phyloP scores from a whole-genome alignment of 2,797 vertebrate genomes.

The Heterohyrax brucei region DNA sequence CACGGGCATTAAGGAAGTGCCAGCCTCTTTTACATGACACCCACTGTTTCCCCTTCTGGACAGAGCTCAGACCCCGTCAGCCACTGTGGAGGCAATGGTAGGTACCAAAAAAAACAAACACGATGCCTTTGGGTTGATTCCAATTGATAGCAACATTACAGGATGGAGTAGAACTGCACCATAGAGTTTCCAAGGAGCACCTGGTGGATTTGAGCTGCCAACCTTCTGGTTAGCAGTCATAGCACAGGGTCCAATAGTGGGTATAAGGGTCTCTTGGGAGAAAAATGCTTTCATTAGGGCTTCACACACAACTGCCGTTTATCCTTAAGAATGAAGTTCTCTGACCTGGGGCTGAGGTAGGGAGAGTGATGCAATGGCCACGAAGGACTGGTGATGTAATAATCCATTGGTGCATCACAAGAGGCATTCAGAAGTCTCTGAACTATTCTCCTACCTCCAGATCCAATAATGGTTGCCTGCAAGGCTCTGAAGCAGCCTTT shows the following conservation, averaged over 20 bases:
- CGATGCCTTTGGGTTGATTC: no score
- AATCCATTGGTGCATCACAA: conserved; percentile 77
- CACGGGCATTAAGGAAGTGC: background rate
- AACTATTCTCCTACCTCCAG: background rate
- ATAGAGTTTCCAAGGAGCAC: no score
- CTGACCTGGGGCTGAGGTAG: background rate
- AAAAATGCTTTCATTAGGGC: conserved; percentile 30
- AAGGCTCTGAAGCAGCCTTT: conserved; percentile 72
- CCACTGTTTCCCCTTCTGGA: background rate
- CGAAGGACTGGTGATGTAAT: conserved; percentile 73
- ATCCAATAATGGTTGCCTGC: conserved; percentile 58
- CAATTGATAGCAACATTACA: no score
- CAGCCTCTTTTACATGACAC: background rate
- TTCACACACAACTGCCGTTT: background rate
- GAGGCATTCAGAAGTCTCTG: conserved; percentile 42
- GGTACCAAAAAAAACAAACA: background rate
- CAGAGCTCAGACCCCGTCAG: background rate
- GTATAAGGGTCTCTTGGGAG: conserved; percentile 44
- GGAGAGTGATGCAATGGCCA: background rate
- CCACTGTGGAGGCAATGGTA: background rate
- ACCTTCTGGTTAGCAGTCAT: no score
- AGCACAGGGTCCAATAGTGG: no score
- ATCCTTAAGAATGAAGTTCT: conserved; percentile 73
- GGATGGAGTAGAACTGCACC: no score
- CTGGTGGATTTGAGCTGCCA: no score